These are phyloP conservation scores for Eclectus roratus DNA, from an alignment of 2,113 vertebrate genomes.

Conservation along the genomic window DNA sequence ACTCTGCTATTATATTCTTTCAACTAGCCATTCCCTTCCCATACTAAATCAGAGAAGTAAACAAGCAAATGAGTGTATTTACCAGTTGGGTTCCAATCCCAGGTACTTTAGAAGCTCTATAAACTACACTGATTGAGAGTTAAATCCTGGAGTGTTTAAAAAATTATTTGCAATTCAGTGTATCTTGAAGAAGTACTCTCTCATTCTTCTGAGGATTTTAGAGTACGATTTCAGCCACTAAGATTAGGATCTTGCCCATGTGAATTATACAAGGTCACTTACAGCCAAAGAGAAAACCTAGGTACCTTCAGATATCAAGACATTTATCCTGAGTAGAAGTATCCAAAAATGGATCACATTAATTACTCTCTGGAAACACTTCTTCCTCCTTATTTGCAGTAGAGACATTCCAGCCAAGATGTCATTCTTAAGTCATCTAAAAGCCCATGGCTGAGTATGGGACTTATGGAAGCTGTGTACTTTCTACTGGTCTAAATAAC, in stretches of 20 bases:
- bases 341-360: rapidly evolving
- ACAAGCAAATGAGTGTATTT: neutral
- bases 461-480: neutral
- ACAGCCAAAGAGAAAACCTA: neutral
- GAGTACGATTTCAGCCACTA: neutral
- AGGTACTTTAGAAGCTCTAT: neutral
- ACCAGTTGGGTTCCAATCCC: neutral
- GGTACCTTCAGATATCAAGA: neutral
- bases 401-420: neutral
- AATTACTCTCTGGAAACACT: neutral
- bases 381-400: neutral
- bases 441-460: neutral
- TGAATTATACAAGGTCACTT: neutral
- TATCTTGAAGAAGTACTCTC: neutral
- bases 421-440: neutral
- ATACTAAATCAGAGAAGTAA: neutral
- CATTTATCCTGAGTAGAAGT: neutral
- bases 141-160: neutral
- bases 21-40: neutral
- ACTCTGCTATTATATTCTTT: neutral
- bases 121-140: neutral
- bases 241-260: neutral
- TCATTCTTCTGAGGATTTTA: neutral
- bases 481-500: neutral
- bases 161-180: neutral